Evolutionary conservation across 1,140 invertebrate genomes (phyloP).

Genomic region (Zaprionus inermis): DNA sequence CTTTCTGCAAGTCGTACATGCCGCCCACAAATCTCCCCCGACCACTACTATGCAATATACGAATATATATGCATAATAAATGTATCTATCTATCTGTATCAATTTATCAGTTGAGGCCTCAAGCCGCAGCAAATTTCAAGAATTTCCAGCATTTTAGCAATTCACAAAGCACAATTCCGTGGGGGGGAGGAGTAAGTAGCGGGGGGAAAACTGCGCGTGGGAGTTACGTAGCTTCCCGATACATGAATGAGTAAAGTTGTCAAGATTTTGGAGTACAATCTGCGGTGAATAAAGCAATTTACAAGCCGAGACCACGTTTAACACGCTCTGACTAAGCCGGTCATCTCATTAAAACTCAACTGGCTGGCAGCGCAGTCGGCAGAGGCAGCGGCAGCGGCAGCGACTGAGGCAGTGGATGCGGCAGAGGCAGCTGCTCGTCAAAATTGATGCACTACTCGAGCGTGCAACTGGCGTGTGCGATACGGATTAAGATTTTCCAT

Average conservation of each 20-base stretch:
- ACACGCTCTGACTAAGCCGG: not conserved
- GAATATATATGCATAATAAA: constrained; percentile 10
- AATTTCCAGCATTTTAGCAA: constrained; percentile 49
- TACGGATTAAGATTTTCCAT: constrained; percentile 1
- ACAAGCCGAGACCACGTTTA: not conserved
- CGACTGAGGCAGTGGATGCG: not conserved
- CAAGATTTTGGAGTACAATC: not conserved
- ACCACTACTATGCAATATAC: not conserved
- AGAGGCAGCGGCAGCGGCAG: not conserved
- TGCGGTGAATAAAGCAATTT: not conserved
- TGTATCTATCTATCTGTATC: constrained; percentile 19
- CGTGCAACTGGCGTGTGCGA: not conserved
- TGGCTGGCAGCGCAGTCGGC: not conserved
- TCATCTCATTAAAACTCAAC: not conserved
- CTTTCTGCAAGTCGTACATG: constrained; percentile 28
- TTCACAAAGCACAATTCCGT: constrained; percentile 2
- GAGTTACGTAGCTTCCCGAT: not conserved
- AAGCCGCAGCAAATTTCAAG: constrained; percentile 50
- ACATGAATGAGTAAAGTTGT: not conserved
- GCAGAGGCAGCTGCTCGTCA: constrained; percentile 48
- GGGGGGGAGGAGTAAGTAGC: not conserved
- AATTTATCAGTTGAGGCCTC: constrained; percentile 38
- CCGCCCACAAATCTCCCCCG: not conserved
- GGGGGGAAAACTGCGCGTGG: not conserved
- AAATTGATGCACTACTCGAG: constrained; percentile 18